phyloP scores from a whole-genome alignment of 2,797 vertebrate species.

The Odontamblyopus rebecca region DNA sequence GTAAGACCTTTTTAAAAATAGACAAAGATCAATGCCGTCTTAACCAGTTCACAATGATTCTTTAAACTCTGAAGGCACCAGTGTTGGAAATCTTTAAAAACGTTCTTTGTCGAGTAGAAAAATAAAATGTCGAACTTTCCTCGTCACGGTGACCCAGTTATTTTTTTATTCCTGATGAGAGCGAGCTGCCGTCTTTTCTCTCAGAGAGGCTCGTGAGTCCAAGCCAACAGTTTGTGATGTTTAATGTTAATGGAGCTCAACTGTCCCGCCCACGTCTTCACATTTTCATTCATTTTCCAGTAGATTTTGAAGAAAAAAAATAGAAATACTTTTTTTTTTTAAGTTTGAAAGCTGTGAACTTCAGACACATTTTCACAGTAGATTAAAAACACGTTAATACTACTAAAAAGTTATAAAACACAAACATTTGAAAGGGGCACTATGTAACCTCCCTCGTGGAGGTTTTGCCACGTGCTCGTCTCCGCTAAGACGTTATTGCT shows the following conservation, averaged over 20 bases:
- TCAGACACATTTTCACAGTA: too few relatives aligned
- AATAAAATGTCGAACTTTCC: conserved; percentile 48
- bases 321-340: too few relatives aligned
- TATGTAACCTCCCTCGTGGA: too few relatives aligned
- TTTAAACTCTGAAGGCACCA: conserved; percentile 59
- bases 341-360: too few relatives aligned
- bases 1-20: conserved; percentile 2
- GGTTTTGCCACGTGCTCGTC: too few relatives aligned
- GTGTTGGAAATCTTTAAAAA: conserved; percentile 26
- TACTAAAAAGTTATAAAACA: too few relatives aligned
- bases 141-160: conserved; percentile 28
- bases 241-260: conserved; percentile 8
- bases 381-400: too few relatives aligned
- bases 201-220: conserved; percentile 12
- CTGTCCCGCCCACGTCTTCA: conserved; percentile 10
- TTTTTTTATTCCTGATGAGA: conserved; percentile 45
- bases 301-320: too few relatives aligned
- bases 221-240: conserved; percentile 16
- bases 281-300: too few relatives aligned
- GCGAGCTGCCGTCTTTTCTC: conserved; percentile 17
- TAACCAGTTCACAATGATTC: conserved; percentile 9
- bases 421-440: too few relatives aligned
- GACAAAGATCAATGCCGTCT: conserved; percentile 17
- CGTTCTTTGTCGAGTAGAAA: conserved; percentile 51
- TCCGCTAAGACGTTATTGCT: too few relatives aligned